A percentile compares a stretch with the other conserved stretches of the same genome.
Evolutionary conservation across 2,797 vertebrate species (phyloP).

Genomic region (Catostomus latipinnis): DNA sequence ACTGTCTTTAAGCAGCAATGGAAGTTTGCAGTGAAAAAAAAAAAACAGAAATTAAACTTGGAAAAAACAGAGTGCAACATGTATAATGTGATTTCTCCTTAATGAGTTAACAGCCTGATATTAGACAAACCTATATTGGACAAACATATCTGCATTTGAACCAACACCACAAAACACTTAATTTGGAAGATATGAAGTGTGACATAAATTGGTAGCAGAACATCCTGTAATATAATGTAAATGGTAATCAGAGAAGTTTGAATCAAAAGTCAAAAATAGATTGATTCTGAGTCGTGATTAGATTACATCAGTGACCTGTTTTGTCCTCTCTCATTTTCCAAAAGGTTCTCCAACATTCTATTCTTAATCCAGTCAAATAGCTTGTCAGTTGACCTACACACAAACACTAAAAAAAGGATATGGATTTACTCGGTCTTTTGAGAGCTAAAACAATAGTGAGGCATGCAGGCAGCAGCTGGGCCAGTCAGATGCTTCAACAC

Average conservation of each 20-base stretch:
- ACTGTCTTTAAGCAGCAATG: neutral
- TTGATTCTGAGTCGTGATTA: slow-evolving; percentile 49
- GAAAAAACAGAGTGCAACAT: neutral
- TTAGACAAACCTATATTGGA: slow-evolving; percentile 63
- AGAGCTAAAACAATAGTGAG: slow-evolving; percentile 52
- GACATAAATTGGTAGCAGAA: neutral
- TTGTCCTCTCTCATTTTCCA: slow-evolving; percentile 50
- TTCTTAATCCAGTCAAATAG: slow-evolving; percentile 19
- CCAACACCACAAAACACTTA: neutral
- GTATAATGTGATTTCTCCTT: neutral
- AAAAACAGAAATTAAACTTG: neutral
- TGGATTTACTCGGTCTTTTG: slow-evolving; percentile 52
- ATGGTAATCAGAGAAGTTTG: no score
- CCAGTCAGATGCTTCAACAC: slow-evolving; percentile 50
- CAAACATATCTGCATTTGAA: neutral
- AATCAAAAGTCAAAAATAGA: neutral
- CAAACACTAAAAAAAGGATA: slow-evolving; percentile 2
- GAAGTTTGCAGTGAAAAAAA: neutral
- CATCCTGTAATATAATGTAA: neutral
- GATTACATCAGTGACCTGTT: slow-evolving; percentile 64
- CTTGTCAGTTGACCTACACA: slow-evolving; percentile 35
- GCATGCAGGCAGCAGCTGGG: slow-evolving; percentile 52
- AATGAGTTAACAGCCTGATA: slow-evolving; percentile 11
- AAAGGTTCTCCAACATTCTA: slow-evolving; percentile 32
- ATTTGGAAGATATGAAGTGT: no score